Evolutionary conservation across 2,113 vertebrate species (phyloP).

Genomic region (Rhizomys pruinosus): DNA sequence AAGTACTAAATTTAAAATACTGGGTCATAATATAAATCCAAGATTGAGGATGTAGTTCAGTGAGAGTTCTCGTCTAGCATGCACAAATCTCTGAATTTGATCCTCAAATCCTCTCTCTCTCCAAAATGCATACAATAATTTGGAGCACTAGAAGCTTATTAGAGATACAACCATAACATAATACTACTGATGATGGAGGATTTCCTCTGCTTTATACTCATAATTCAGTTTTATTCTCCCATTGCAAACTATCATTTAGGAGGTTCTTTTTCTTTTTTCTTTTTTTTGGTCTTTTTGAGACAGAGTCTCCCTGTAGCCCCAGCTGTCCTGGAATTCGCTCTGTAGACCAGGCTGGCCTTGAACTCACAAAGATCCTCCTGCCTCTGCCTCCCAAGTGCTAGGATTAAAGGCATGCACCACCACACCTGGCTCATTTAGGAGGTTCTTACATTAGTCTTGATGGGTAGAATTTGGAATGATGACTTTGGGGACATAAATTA

Average conservation of each 20-base stretch:
- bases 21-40: not conserved
- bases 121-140: not conserved
- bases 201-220: not conserved
- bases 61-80: not conserved
- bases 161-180: too few relatives aligned
- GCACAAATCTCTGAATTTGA: too few relatives aligned
- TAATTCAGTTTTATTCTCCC: not conserved
- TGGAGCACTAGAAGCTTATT: not conserved
- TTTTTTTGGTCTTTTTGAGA: too few relatives aligned
- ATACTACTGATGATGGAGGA: not conserved
- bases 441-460: not conserved
- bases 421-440: not conserved
- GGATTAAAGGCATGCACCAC: too few relatives aligned
- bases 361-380: too few relatives aligned
- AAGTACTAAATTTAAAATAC: slow-evolving; percentile 4
- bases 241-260: not conserved
- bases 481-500: not conserved
- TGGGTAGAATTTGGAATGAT: not conserved
- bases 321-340: too few relatives aligned
- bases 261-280: too few relatives aligned
- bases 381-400: too few relatives aligned
- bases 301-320: too few relatives aligned
- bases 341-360: too few relatives aligned
- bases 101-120: not conserved
- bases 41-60: not conserved